A percentile compares a stretch with the other conserved stretches of the same genome.
These are phyloP conservation scores for Watsonalla binaria DNA, from an alignment of 2,888 invertebrate genomes.

Conservation along the genomic window DNA sequence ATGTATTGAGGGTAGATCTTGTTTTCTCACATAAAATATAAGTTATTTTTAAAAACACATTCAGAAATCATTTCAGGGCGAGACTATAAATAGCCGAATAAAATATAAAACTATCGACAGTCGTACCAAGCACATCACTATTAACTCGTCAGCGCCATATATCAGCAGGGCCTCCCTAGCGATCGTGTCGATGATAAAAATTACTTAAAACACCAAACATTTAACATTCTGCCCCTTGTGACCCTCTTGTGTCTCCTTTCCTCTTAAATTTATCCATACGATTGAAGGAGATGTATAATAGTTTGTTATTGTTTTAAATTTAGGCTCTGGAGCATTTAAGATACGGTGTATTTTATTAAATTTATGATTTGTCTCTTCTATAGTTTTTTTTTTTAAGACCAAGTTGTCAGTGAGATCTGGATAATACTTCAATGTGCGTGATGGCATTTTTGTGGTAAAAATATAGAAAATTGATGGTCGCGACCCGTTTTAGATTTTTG, in stretches of 20 bases:
- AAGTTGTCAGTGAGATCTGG: slow-evolving; percentile 42
- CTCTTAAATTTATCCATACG: slow-evolving; percentile 21
- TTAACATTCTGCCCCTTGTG: slow-evolving; percentile 62
- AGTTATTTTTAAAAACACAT: too few relatives aligned
- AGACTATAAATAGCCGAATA: not conserved
- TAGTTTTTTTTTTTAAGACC: slow-evolving; percentile 16
- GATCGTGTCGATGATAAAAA: slow-evolving; percentile 77
- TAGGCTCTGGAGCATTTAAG: slow-evolving; percentile 31
- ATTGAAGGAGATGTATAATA: slow-evolving; percentile 25
- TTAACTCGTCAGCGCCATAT: slow-evolving; percentile 62
- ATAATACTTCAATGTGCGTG: slow-evolving; percentile 59
- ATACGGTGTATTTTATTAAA: slow-evolving; percentile 20
- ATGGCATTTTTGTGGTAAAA: slow-evolving; percentile 58
- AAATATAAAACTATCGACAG: slow-evolving; percentile 31
- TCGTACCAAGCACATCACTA: slow-evolving; percentile 41
- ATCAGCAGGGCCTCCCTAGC: slow-evolving; percentile 65
- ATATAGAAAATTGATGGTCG: slow-evolving; percentile 56
- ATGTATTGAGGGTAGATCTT: too few relatives aligned
- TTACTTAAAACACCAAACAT: slow-evolving; percentile 77
- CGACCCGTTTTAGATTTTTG: slow-evolving; percentile 29
- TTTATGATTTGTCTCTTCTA: slow-evolving; percentile 19
- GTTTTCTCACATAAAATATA: too few relatives aligned
- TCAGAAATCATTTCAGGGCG: too few relatives aligned
- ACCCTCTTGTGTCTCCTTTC: slow-evolving; percentile 43
- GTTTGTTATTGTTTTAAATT: slow-evolving; percentile 26